phyloP scores from a whole-genome alignment of 2,797 vertebrate genomes.

The Tangara arthus region DNA sequence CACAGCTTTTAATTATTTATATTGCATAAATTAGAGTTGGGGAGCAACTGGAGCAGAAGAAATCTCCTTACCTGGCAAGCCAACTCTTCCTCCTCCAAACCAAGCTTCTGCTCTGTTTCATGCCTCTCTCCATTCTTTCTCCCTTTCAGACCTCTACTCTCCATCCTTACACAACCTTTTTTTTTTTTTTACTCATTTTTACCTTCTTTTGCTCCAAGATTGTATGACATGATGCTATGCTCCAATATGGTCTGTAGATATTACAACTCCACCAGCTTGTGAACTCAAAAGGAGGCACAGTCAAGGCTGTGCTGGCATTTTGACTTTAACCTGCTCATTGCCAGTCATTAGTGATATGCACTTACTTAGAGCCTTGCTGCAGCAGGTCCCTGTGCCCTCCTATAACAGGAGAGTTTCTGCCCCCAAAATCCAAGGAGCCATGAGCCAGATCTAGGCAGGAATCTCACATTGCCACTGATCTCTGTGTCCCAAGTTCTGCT shows the following conservation, averaged over 20 bases:
- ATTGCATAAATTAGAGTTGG: slow-evolving; percentile 26
- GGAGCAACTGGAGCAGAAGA: background rate
- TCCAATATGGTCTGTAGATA: background rate
- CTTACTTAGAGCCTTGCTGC: background rate
- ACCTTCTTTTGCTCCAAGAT: background rate
- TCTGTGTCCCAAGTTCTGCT: background rate
- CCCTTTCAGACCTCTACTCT: background rate
- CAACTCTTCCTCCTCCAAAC: background rate
- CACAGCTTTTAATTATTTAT: slow-evolving; percentile 53
- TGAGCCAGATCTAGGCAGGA: background rate
- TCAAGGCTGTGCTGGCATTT: background rate
- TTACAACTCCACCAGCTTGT: background rate
- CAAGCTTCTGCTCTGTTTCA: background rate
- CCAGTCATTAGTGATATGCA: background rate
- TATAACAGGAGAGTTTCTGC: background rate
- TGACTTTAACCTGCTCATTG: background rate
- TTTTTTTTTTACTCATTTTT: background rate
- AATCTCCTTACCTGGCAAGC: background rate
- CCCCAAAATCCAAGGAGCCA: background rate
- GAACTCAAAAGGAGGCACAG: background rate
- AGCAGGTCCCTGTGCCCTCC: background rate
- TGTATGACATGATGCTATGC: background rate
- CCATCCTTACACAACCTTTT: background rate
- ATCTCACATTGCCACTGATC: background rate
- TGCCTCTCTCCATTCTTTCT: background rate